Evolutionary conservation across 2,797 vertebrate species (phyloP).

Genomic region (Spheniscus humboldti): DNA sequence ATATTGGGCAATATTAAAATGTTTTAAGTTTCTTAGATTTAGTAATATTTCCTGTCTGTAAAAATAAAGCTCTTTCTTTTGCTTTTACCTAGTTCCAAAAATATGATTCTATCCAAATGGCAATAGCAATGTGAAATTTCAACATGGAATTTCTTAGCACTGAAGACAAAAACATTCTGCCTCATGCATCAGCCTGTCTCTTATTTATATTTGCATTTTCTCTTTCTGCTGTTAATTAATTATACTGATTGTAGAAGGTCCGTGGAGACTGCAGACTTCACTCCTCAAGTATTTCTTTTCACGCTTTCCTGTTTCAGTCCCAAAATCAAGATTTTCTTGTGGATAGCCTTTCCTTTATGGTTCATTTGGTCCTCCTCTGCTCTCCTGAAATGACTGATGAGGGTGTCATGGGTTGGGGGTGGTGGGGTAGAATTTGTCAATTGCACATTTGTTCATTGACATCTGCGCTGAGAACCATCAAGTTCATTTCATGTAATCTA

Average conservation of each 20-base stretch:
- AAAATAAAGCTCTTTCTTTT: conserved; percentile 36
- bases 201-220: background rate
- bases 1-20: conserved; percentile 29
- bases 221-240: conserved; percentile 12
- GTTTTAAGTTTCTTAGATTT: conserved; percentile 29
- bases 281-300: background rate
- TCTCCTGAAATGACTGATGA: background rate
- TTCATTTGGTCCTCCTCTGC: background rate
- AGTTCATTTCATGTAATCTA: background rate
- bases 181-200: background rate
- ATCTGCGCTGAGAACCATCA: background rate
- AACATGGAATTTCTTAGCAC: background rate
- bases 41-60: conserved; percentile 51
- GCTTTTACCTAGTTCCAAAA: conserved; percentile 33
- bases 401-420: background rate
- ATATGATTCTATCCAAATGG: conserved; percentile 16
- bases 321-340: background rate
- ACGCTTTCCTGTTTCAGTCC: background rate
- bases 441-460: background rate
- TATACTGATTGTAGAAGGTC: background rate
- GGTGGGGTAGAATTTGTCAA: background rate
- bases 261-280: background rate
- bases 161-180: background rate
- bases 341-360: background rate
- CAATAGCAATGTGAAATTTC: background rate